phyloP scores from a whole-genome alignment of 2,888 invertebrate genomes.

The Drosophila eohydei region DNA sequence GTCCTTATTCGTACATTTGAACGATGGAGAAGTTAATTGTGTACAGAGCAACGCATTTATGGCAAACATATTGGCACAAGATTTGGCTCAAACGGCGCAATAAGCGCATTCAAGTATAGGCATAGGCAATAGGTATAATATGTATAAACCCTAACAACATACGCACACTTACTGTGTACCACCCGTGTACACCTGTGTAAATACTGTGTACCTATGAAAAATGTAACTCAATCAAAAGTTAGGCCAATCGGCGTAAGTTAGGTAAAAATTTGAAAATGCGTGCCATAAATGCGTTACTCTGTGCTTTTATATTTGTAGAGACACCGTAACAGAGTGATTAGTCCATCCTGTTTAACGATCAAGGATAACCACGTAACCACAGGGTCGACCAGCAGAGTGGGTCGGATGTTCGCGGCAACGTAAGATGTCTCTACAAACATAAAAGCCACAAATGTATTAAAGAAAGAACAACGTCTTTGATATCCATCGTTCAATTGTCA shows the following conservation, averaged over 20 bases:
- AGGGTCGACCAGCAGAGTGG: slow-evolving; percentile 15
- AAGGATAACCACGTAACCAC: slow-evolving; percentile 49
- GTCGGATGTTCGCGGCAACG: neutral
- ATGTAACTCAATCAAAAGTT: slow-evolving; percentile 46
- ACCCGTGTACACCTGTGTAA: slow-evolving; percentile 27
- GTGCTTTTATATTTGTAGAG: slow-evolving; percentile 83
- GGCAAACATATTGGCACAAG: slow-evolving; percentile 77
- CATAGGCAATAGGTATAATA: slow-evolving; percentile 9
- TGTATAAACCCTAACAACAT: neutral
- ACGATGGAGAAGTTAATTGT: slow-evolving; percentile 85
- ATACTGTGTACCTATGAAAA: slow-evolving; percentile 31
- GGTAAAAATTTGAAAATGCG: slow-evolving; percentile 19
- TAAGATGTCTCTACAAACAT: slow-evolving; percentile 74
- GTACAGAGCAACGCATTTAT: slow-evolving; percentile 85
- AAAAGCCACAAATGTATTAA: slow-evolving; percentile 61
- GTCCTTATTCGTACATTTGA: slow-evolving; percentile 91
- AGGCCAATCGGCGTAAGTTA: slow-evolving; percentile 37
- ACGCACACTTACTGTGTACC: neutral
- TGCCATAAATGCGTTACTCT: slow-evolving; percentile 79
- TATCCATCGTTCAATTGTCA: slow-evolving; percentile 85
- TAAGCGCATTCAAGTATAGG: slow-evolving; percentile 20
- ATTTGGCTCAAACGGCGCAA: slow-evolving; percentile 42
- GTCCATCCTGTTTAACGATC: slow-evolving; percentile 71
- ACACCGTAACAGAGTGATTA: slow-evolving; percentile 28
- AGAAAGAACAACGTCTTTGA: slow-evolving; percentile 53